A percentile compares a stretch with the other conserved stretches of the same genome.
These are phyloP conservation scores for Varecia variegata DNA, from an alignment of 2,797 vertebrate species.

Conservation along the genomic window DNA sequence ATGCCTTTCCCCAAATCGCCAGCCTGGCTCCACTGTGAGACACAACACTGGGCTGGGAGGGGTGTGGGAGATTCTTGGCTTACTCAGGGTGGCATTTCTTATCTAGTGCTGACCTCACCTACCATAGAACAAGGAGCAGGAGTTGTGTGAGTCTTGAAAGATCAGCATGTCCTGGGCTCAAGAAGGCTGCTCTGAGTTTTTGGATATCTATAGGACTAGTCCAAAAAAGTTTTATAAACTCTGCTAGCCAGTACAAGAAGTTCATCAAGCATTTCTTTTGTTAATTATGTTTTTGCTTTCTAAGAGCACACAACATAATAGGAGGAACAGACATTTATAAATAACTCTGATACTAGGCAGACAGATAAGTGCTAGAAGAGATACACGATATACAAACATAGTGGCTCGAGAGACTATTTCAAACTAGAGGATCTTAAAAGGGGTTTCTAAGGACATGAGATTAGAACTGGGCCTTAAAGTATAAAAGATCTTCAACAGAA, in stretches of 20 bases:
- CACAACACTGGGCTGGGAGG: not conserved
- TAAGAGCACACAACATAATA: not conserved
- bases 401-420: not conserved
- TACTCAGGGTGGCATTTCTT: not conserved
- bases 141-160: not conserved
- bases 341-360: conserved; percentile 17
- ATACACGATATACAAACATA: not conserved
- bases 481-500: not conserved
- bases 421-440: not conserved
- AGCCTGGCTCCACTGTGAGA: conserved; percentile 44
- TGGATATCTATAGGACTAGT: not conserved
- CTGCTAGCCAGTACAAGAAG: not conserved
- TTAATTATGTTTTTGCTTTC: conserved; percentile 22
- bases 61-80: not conserved
- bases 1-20: not conserved
- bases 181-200: not conserved
- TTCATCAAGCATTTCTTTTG: conserved; percentile 5
- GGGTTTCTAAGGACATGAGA: not conserved
- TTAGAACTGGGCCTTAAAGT: not conserved
- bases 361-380: not conserved
- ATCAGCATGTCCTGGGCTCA: not conserved
- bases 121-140: not conserved
- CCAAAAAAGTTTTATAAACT: not conserved
- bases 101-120: conserved; percentile 48
- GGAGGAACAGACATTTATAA: conserved; percentile 43